Conservation (phyloP, 2,888 invertebrate genomes). For the Erebia palarica region DNA sequence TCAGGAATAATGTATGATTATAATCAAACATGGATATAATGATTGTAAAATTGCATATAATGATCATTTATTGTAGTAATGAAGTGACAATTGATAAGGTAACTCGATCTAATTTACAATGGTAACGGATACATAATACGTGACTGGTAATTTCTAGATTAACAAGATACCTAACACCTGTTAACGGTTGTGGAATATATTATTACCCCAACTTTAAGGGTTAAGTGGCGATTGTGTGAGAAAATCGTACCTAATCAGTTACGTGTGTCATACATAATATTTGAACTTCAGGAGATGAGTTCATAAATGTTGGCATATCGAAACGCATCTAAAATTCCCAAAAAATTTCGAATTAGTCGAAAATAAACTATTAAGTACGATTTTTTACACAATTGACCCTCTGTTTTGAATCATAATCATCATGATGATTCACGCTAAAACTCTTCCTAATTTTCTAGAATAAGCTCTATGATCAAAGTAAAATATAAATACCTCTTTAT, state of each 20-base stretch:
- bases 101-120: slow-evolving; percentile 3
- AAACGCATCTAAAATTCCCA: too few relatives aligned
- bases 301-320: too few relatives aligned
- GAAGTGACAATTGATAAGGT: slow-evolving; percentile 12
- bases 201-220: too few relatives aligned
- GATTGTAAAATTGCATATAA: slow-evolving; percentile 14
- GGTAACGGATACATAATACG: neutral
- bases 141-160: slow-evolving; percentile 1
- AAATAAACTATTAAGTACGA: too few relatives aligned
- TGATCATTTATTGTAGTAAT: slow-evolving; percentile 7
- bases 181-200: neutral
- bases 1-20: slow-evolving; percentile 18
- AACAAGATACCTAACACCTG: neutral
- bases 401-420: too few relatives aligned
- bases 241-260: too few relatives aligned
- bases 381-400: too few relatives aligned
- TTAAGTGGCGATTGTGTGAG: too few relatives aligned
- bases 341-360: too few relatives aligned
- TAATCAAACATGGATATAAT: slow-evolving; percentile 19
- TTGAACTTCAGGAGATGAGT: too few relatives aligned
- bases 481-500: slow-evolving; percentile 15
- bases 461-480: neutral
- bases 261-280: too few relatives aligned
- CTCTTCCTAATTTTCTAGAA: neutral
- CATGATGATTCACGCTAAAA: too few relatives aligned